phyloP scores from a whole-genome alignment of 1,140 invertebrate genomes.

The Achatina immaculata region DNA sequence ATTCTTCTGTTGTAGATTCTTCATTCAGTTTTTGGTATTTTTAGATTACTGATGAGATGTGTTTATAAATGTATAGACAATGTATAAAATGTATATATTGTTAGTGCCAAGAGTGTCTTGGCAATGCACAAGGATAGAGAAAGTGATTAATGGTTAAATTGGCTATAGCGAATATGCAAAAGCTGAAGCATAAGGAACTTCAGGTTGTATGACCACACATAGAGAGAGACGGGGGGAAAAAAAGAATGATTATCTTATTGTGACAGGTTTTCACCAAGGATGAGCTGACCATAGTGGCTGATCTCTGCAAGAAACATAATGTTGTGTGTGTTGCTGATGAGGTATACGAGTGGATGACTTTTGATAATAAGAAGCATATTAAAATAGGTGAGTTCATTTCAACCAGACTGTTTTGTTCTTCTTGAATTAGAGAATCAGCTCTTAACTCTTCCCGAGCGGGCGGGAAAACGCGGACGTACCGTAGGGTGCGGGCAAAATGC shows the following conservation, averaged over 20 bases:
- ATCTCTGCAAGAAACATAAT: constrained; percentile 92
- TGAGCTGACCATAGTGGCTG: constrained; percentile 82
- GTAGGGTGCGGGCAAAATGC: too few species aligned
- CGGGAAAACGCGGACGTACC: too few species aligned
- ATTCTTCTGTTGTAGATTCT: not conserved
- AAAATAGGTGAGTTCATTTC: constrained; percentile 76
- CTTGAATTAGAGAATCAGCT: not conserved
- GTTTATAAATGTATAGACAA: too few species aligned
- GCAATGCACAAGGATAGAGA: too few species aligned
- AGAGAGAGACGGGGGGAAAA: too few species aligned
- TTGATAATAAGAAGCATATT: constrained; percentile 87
- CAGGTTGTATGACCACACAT: too few species aligned
- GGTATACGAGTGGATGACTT: constrained; percentile 98
- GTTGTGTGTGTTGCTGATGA: constrained; percentile 94
- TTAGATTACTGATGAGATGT: not conserved
- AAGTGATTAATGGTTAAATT: too few species aligned
- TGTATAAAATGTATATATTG: too few species aligned
- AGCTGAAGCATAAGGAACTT: too few species aligned
- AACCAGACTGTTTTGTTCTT: not conserved
- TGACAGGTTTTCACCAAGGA: constrained; percentile 71
- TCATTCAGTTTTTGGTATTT: not conserved
- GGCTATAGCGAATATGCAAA: too few species aligned
- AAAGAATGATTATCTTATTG: not conserved
- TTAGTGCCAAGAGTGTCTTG: too few species aligned
- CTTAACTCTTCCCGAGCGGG: too few species aligned